A percentile compares a stretch with the other conserved stretches of the same genome.
These are phyloP conservation scores for Coracopsis vasa DNA, from an alignment of 2,113 vertebrate genomes.

Conservation along the genomic window DNA sequence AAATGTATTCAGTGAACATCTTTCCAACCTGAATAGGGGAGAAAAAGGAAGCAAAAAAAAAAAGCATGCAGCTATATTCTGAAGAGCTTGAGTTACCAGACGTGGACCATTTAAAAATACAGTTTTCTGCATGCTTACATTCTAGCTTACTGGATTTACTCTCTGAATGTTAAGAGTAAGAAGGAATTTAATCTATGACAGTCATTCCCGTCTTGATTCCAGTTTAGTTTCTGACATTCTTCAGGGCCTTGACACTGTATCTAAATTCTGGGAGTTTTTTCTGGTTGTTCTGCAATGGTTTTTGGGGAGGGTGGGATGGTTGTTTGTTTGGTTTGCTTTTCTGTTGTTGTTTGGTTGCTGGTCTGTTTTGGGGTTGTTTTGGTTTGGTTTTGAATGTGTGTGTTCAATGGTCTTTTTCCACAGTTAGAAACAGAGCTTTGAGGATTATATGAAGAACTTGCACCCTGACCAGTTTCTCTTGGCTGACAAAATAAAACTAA, in stretches of 20 bases:
- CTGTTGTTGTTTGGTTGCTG: too few species aligned
- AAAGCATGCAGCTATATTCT: not conserved
- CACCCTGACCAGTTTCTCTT: not conserved
- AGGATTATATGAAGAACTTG: not conserved
- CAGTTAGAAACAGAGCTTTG: not conserved
- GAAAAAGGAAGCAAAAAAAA: not conserved
- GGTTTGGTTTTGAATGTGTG: rapidly evolving
- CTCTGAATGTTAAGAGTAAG: not conserved
- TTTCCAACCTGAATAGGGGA: not conserved
- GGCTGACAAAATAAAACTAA: not conserved
- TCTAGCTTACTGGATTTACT: not conserved
- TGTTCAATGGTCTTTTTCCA: not conserved
- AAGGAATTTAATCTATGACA: not conserved
- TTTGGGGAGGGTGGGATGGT: not conserved
- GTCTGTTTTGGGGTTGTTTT: too few species aligned
- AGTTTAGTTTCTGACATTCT: not conserved
- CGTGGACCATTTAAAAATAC: not conserved
- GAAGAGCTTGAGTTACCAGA: not conserved
- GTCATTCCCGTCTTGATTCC: not conserved
- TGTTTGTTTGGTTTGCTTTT: not conserved
- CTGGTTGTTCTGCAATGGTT: not conserved
- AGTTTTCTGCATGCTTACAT: not conserved
- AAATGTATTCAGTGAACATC: not conserved
- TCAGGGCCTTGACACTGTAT: not conserved
- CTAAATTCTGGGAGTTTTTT: not conserved